Evolutionary conservation across 1,140 invertebrate species (phyloP), one percentile per base, ranked within the genome.

Genomic region (Drosophila kanapiae): DNA sequence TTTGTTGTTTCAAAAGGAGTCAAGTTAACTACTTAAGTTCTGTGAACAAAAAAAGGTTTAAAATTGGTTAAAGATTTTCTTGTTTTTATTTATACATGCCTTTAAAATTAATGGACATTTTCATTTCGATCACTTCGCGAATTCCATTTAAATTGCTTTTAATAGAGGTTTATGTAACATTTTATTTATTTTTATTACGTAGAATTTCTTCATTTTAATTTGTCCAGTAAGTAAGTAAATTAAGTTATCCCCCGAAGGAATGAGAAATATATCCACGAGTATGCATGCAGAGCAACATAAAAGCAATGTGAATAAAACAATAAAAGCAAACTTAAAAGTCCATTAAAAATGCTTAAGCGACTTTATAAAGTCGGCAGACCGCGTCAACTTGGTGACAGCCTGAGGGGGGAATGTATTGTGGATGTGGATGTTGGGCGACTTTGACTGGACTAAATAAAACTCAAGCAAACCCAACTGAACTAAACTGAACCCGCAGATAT

Each of bases 251-350:
- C 60, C 47, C 53, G 14, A 14, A 38, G 14, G 14, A 23, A 23
- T 23, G 23, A 23, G 29, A 56, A 56, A 38, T 38, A 29, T 37
- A 38, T 49, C 18, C 40, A 9, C 56, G 54, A 49, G 37, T 23
- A 38, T 77, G 47, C 13, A 77, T 71, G 54, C 35, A 53, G 69
- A 27, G 37, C 16, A 38, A 49, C 40, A 56, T 59, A 68, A 47
- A 69, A 77, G 67, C 68, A 78, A 67, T 54, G 57, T 23, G 40
- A 74, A 54, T 53, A 60, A 88, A 84, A 78, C 80, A 88, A 81
- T 88, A 78, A 81, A 87, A 87, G 77, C 68, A 64, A 90, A 88
- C 86, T 88, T 88, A 88, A 88, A 88, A 88, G 85, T 88, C 85
- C 85, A 88, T 88, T 88, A 88, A 88, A 88, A 88, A 70, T 70